Percentiles rank a stretch among this genome's conserved stretches.
Evolutionary conservation across 1,140 invertebrate genomes (phyloP).

Genomic region (Drosophila suzukii): DNA sequence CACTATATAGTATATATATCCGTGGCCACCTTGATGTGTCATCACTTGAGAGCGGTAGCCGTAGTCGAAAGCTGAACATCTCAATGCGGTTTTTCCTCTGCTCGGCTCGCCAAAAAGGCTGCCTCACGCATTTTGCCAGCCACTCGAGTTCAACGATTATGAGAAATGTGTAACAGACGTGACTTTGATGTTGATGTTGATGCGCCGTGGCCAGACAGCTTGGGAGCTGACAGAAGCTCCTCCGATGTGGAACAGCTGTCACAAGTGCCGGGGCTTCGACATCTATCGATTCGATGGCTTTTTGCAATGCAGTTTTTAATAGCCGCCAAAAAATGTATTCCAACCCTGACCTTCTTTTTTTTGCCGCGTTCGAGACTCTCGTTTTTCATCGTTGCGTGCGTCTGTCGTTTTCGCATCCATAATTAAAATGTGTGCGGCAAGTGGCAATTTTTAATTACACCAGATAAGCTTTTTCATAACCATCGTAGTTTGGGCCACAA

Average conservation of each 20-base stretch:
- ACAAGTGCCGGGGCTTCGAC: constrained; percentile 25
- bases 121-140: constrained; percentile 42
- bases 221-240: constrained; percentile 33
- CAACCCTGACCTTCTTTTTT: constrained; percentile 68
- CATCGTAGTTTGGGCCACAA: neutral
- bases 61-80: constrained; percentile 34
- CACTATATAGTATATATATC: neutral
- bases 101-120: constrained; percentile 15
- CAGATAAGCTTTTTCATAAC: constrained; percentile 43
- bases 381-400: constrained; percentile 45
- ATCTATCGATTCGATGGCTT: constrained; percentile 46
- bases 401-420: constrained; percentile 58
- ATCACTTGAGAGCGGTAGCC: constrained; percentile 58
- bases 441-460: constrained; percentile 65
- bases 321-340: constrained; percentile 29
- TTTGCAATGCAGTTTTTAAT: constrained; percentile 57
- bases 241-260: constrained; percentile 64
- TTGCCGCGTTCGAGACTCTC: constrained; percentile 34
- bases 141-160: constrained; percentile 53
- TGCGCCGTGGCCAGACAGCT: constrained; percentile 39
- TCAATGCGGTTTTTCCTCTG: constrained; percentile 34
- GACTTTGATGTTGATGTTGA: constrained; percentile 70
- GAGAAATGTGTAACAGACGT: constrained; percentile 63
- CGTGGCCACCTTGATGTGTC: constrained; percentile 66
- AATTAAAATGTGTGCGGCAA: constrained; percentile 73